Evolutionary conservation across 2,888 invertebrate genomes (phyloP), one percentile per base, ranked within the genome.

Genomic region (Torymus auratus): DNA sequence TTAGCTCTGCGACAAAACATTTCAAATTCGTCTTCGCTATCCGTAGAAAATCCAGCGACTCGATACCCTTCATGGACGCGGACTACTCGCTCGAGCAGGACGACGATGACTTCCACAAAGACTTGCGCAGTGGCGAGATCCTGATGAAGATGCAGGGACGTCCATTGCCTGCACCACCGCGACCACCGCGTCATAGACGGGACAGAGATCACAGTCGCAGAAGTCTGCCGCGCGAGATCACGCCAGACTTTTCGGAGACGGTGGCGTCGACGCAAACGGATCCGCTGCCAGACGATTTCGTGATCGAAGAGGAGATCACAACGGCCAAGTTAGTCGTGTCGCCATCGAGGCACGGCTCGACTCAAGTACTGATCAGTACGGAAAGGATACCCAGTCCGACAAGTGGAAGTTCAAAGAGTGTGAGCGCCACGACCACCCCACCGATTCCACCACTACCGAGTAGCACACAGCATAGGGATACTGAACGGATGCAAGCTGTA

Each of bases 181-280:
- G 96, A 79, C 97, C 97, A 56, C 96, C 96, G 0, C 93, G 96
- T 83, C 93, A 93, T 23, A 92, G 93, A 50, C 85, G 75, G 73
- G 79, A 84, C 41, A 41, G 41, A 41, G 41, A 41, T 1, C 41
- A 41, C 41, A 7, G 41, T 41, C 83, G 80, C 10, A 68, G 82
- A 12, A 81, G 80, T 15, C 83, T 85, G 41, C 83, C 83, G 17
- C 74, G 72, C 23, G 80, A 77, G 14, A 83, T 85, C 13, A 77
- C 84, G 2, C 73, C 87, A 61, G 91, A 92, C 14, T 50, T 83
- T 3, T 84, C 78, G 23, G 96, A 96, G 90, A 94, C 94, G 28
- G 95, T 95, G 87, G 95, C 95, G 5, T 96, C 96, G 0, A 96
- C 96, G 0, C 96, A 97, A 91, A 97, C 96, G 0, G 96, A 97